Percentiles rank a stretch among this genome's conserved stretches.
These are phyloP conservation scores for Crotalus helleri DNA, from an alignment of 2,113 vertebrate species.

Conservation along the genomic window DNA sequence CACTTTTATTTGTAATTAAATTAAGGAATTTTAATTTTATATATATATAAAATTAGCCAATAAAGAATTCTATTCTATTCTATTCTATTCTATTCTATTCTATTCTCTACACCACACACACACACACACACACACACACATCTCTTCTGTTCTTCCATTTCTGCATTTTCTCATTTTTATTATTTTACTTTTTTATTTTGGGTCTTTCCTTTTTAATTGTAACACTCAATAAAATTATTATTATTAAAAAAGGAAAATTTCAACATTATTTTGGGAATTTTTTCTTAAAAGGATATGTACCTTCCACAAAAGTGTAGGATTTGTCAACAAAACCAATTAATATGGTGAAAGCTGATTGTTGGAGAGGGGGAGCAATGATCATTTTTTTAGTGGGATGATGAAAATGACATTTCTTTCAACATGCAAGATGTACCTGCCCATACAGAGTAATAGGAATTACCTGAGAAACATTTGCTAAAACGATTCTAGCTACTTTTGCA, in stretches of 20 bases:
- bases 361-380: background rate
- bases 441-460: background rate
- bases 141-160: background rate
- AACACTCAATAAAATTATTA: background rate
- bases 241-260: background rate
- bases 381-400: background rate
- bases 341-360: background rate
- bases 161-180: background rate
- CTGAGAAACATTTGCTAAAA: background rate
- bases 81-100: background rate
- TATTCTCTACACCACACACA: background rate
- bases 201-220: background rate
- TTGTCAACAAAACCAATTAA: background rate
- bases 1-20: background rate
- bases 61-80: background rate
- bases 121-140: background rate
- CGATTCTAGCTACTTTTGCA: background rate
- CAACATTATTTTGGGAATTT: background rate
- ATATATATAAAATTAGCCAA: background rate
- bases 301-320: background rate
- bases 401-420: background rate
- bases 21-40: background rate
- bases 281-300: background rate
- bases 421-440: background rate
- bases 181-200: background rate